phyloP scores from a whole-genome alignment of 2,888 invertebrate species.

The Cepaea hortensis region DNA sequence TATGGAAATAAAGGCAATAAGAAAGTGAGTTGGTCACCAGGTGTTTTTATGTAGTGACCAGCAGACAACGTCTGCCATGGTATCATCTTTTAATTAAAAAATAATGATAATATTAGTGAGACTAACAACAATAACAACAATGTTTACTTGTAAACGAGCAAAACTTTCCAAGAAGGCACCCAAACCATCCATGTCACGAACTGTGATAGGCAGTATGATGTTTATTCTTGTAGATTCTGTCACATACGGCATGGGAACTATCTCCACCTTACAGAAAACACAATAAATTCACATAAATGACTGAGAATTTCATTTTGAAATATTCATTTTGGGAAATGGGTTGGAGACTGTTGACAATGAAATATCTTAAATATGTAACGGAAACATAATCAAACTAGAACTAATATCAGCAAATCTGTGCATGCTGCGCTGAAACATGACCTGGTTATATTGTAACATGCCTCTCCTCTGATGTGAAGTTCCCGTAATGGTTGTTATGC shows the following conservation, averaged over 20 bases:
- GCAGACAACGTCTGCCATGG: background rate
- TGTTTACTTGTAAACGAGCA: conserved; percentile 75
- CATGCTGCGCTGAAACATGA: no score
- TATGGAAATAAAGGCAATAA: no score
- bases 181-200: conserved; percentile 78
- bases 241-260: conserved; percentile 94
- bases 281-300: background rate
- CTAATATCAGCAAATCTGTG: no score
- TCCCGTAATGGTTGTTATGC: no score
- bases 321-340: background rate
- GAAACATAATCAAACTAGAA: no score
- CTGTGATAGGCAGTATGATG: conserved; percentile 84
- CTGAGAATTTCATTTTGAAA: background rate
- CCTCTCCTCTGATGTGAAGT: no score
- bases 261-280: conserved; percentile 81
- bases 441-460: no score
- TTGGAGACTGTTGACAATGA: no score
- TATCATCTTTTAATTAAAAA: background rate
- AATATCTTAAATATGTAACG: no score
- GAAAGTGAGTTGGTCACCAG: no score
- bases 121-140: background rate
- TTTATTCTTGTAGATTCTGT: conserved; percentile 92
- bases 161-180: conserved; percentile 85
- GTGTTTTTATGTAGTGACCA: no score
- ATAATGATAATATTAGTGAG: background rate